A percentile compares a stretch with the other conserved stretches of the same genome.
These are phyloP conservation scores for Steinernema carpocapsae DNA, from an alignment of 2,888 invertebrate species.

Conservation along the genomic window DNA sequence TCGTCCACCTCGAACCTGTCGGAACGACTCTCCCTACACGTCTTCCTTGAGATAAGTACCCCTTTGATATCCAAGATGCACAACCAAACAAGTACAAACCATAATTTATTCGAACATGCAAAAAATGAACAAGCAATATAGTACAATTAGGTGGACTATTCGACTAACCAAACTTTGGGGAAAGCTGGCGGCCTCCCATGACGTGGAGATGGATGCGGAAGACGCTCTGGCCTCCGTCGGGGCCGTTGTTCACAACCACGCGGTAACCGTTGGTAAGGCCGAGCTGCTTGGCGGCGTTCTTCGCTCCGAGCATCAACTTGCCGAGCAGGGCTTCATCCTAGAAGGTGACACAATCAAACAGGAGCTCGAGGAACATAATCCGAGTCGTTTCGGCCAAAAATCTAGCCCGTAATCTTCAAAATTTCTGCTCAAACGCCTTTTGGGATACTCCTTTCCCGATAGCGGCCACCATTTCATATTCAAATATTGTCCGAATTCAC, in stretches of 20 bases:
- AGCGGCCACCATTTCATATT: too few species aligned
- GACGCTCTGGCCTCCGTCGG: conserved; percentile 83
- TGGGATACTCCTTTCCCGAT: too few species aligned
- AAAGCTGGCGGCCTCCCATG: conserved; percentile 87
- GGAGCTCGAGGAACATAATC: too few species aligned
- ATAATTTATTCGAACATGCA: too few species aligned
- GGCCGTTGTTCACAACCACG: conserved; percentile 84
- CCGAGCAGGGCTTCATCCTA: conserved; percentile 57
- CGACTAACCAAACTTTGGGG: conserved; percentile 97
- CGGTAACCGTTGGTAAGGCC: conserved; percentile 63
- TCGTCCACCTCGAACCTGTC: not conserved
- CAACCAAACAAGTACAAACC: conserved; percentile 70
- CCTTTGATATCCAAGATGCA: too few species aligned
- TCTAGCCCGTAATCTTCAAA: too few species aligned
- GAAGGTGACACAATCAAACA: conserved; percentile 69
- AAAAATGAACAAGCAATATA: too few species aligned
- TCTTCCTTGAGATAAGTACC: too few species aligned
- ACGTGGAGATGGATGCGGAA: conserved; percentile 93
- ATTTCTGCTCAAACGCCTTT: too few species aligned
- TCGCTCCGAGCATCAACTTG: conserved; percentile 71
- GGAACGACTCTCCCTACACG: too few species aligned
- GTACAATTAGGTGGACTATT: too few species aligned
- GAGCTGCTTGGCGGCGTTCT: conserved; percentile 57
- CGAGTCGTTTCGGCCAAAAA: too few species aligned
- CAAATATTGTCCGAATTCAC: conserved; percentile 60